Evolutionary conservation across 1,140 invertebrate genomes (phyloP), one percentile per base, ranked within the genome.

Genomic region (Trissolcus basalis): DNA sequence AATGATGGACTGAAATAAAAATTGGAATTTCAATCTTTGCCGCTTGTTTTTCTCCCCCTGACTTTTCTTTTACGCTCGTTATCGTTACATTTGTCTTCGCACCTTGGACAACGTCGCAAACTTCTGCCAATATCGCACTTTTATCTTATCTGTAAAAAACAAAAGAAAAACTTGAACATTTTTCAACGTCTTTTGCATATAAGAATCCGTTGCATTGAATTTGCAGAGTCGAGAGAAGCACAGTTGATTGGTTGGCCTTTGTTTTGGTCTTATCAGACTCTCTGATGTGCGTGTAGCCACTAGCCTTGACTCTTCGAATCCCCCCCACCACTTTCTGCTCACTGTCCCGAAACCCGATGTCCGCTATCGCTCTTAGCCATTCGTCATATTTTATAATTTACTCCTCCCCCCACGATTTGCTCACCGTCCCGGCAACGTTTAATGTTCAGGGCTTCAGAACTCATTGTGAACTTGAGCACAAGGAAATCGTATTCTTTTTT

Each of bases 201-300:
- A 27, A 27, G 19, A 27, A 27, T 27, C 6, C n/a, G n/a, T 27
- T 6, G 19, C 19, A 27, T 27, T 27, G 19, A n/a, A 48, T 11
- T 27, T 48, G 49, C 35, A 53, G 58, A 41, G 27, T n/a, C 2
- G 12, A 44, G 12, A 56, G 79, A 79, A 68, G 53, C 81, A 80
- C 82, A 83, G 82, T 83, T 83, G 82, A 84, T 77, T 80, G 82
- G 81, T 81, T 83, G 84, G 85, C 80, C 84, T 86, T 87, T 87
- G 85, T 86, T 83, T 86, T 86, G 83, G 85, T 86, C 81, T 87
- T 87, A 87, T 87, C 85, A 85, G 76, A 80, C 63, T n/a, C 81
- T 54, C 71, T 77, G 81, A 10, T 39, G 36, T 39, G 36, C 36
- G 36, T n/a, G 36, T 44, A 77, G 41, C 70, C 80, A 80, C 79